Percentiles rank a stretch among this genome's conserved stretches.
Conservation (phyloP, 2,797 vertebrate genomes). For the Pipistrellus kuhlii region DNA sequence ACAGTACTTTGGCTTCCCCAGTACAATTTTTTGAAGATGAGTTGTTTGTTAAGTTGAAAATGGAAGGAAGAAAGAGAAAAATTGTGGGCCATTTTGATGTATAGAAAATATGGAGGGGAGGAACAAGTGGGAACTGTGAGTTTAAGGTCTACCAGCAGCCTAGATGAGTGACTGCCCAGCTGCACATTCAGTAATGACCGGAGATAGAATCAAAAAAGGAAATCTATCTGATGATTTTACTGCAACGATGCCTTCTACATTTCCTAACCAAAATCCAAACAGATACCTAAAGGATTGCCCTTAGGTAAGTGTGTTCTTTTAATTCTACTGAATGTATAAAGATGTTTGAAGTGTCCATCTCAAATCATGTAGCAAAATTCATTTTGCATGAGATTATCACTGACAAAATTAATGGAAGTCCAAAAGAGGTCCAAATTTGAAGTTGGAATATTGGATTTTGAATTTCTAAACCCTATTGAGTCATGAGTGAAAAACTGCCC, state of each 20-base stretch:
- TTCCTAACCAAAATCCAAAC: conserved; percentile 76
- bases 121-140: background rate
- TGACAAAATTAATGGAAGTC: conserved; percentile 52
- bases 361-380: conserved; percentile 63
- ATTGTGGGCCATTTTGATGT: background rate
- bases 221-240: conserved; percentile 71
- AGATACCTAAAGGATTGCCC: conserved; percentile 56
- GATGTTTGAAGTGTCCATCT: conserved; percentile 58
- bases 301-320: conserved; percentile 73
- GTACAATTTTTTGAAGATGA: background rate
- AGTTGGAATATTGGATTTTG: background rate
- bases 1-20: background rate
- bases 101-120: background rate
- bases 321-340: conserved; percentile 65
- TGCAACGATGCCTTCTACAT: conserved; percentile 67
- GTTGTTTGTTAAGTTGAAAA: background rate
- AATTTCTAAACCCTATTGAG: background rate
- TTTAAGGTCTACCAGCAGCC: background rate
- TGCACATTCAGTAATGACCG: background rate
- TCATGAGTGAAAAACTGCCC: background rate
- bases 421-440: background rate
- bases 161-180: background rate
- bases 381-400: conserved; percentile 53
- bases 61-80: background rate
- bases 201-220: conserved; percentile 30